These are phyloP conservation scores for Dryas iulia DNA, from an alignment of 1,140 invertebrate genomes.

Conservation along the genomic window DNA sequence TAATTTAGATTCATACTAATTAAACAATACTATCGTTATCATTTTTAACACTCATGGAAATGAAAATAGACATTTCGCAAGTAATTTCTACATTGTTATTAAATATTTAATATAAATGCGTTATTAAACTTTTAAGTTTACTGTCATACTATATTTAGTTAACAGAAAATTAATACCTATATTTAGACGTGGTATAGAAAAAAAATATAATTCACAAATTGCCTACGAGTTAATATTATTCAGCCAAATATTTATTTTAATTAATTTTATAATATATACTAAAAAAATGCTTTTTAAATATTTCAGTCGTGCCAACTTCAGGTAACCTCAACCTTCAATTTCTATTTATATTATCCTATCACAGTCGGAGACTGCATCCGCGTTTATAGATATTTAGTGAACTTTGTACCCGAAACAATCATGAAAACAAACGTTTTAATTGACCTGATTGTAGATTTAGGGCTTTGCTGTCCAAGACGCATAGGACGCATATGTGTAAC, in stretches of 20 bases:
- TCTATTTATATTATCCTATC: slow-evolving; percentile 56
- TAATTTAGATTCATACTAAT: neutral
- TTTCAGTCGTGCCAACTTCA: slow-evolving; percentile 33
- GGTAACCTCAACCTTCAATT: slow-evolving; percentile 50
- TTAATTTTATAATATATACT: neutral
- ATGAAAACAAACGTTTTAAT: slow-evolving; percentile 21
- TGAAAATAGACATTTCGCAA: neutral
- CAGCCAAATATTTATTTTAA: neutral
- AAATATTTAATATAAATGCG: neutral
- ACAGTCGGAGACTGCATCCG: slow-evolving; percentile 41
- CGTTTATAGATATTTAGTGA: slow-evolving; percentile 39
- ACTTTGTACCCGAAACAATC: slow-evolving; percentile 51
- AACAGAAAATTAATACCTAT: too few species aligned
- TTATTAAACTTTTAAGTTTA: too few species aligned
- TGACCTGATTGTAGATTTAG: slow-evolving; percentile 8
- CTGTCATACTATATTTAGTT: too few species aligned
- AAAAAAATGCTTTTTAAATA: neutral
- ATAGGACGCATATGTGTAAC: too few species aligned
- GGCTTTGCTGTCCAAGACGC: neutral
- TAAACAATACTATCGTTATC: neutral
- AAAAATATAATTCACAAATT: too few species aligned
- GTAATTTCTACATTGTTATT: neutral
- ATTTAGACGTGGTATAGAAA: too few species aligned
- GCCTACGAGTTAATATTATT: too few species aligned
- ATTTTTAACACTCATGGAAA: neutral